Conservation (phyloP, 2,797 vertebrate genomes). For the Myioborus melanocephalus region DNA sequence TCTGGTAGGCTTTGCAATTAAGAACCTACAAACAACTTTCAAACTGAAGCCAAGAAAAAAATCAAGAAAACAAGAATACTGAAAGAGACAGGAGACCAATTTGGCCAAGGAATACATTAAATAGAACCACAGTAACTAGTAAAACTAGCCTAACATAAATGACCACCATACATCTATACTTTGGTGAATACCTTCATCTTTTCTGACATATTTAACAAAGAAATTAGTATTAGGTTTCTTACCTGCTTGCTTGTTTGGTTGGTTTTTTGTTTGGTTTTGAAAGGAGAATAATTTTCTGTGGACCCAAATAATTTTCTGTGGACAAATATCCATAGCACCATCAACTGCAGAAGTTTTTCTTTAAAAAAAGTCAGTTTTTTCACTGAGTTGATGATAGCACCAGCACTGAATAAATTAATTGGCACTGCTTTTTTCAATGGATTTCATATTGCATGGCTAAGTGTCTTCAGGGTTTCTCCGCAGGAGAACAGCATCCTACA, state of each 20-base stretch:
- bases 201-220: background rate
- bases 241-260: fast-evolving
- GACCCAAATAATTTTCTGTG: background rate
- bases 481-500: background rate
- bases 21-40: constrained; percentile 10
- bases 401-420: background rate
- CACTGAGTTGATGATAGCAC: background rate
- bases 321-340: background rate
- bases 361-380: background rate
- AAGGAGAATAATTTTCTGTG: background rate
- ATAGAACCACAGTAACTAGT: background rate
- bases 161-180: background rate
- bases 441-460: background rate
- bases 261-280: background rate
- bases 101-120: background rate
- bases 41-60: background rate
- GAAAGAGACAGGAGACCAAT: background rate
- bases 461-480: background rate
- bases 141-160: background rate
- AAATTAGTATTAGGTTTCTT: background rate
- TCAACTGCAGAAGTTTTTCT: background rate
- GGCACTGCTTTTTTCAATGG: background rate
- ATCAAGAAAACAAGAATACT: background rate
- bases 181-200: background rate
- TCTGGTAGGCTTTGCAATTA: constrained; percentile 10